Evolutionary conservation across 2,888 invertebrate species (phyloP), one percentile per base, ranked within the genome.

Genomic region (Caenorhabditis wallacei): DNA sequence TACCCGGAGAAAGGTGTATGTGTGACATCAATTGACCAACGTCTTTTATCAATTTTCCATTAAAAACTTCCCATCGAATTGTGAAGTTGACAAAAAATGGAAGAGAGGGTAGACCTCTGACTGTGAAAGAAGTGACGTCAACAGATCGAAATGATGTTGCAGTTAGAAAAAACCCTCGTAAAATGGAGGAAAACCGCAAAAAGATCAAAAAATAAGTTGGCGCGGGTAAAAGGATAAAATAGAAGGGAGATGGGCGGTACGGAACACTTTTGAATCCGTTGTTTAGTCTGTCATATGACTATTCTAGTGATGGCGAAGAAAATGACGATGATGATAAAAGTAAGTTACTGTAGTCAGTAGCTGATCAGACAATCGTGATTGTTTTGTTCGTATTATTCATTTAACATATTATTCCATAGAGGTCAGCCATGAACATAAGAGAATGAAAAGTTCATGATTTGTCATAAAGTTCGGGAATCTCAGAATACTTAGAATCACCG

Each of bases 1-100:
- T 66, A 66, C 53, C 51, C 53, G 53, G 66, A 66, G 66, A 53
- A 30, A 8, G 26, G 18, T 26, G 64, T 48, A 26, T 51, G 40
- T 35, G 48, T 75, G 75, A 76, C 75, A 76, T 76, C 75, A 76
- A 51, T 76, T 59, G 68, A 76, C 66, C 57, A 76, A 13, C n/a
- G 20, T 53, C 37, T 66, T 66, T 76, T 66, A 51, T 76, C 57
- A 68, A 46, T 75, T 75, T 54, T 48, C 66, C 20, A 46, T 43
- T 18, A 61, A 74, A 74, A 63, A 11, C 22, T 63, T 51, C 26
- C 48, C 59, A 24, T 37, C 35, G 51, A 63, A 72, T 54, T 54
- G 71, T 30, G 64, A 48, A 64, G 46, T 30, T 26, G 30, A n/a
- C 53, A 48, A 11, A 53, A 66, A 64, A 64, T 26, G 22, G 61